These are phyloP conservation scores for Taenaris catops DNA, from an alignment of 2,888 invertebrate species.

Conservation along the genomic window DNA sequence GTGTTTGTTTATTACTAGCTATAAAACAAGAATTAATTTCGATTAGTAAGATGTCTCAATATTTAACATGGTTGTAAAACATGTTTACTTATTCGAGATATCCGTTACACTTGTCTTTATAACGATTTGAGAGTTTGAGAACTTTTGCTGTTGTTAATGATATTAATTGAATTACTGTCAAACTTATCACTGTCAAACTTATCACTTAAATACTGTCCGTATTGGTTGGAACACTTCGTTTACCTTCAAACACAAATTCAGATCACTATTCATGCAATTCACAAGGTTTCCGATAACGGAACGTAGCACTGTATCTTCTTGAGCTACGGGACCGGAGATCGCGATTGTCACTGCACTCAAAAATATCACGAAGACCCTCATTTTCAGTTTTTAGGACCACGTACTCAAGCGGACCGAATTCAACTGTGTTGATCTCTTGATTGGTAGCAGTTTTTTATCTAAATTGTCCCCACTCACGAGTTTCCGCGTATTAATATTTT, in stretches of 20 bases:
- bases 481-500: constrained; percentile 63
- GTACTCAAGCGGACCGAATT: constrained; percentile 51
- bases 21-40: too few relatives aligned
- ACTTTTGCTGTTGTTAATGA: too few relatives aligned
- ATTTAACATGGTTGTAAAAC: too few relatives aligned
- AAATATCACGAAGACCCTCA: constrained; percentile 57
- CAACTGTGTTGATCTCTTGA: constrained; percentile 60
- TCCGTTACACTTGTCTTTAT: too few relatives aligned
- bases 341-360: constrained; percentile 49
- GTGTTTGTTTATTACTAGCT: too few relatives aligned
- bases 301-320: constrained; percentile 53
- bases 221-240: constrained; percentile 15
- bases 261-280: constrained; percentile 66
- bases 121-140: too few relatives aligned
- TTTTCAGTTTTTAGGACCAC: constrained; percentile 38
- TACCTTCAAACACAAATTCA: constrained; percentile 67
- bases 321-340: constrained; percentile 45
- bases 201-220: constrained; percentile 3
- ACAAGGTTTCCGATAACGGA: constrained; percentile 51
- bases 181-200: too few relatives aligned
- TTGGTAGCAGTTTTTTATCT: constrained; percentile 72
- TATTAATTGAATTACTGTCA: too few relatives aligned
- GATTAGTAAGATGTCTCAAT: too few relatives aligned
- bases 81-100: too few relatives aligned
- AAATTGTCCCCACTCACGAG: constrained; percentile 57